Evolutionary conservation across 2,113 vertebrate genomes (phyloP).

Genomic region (Brachyhypopomus occidentalis): DNA sequence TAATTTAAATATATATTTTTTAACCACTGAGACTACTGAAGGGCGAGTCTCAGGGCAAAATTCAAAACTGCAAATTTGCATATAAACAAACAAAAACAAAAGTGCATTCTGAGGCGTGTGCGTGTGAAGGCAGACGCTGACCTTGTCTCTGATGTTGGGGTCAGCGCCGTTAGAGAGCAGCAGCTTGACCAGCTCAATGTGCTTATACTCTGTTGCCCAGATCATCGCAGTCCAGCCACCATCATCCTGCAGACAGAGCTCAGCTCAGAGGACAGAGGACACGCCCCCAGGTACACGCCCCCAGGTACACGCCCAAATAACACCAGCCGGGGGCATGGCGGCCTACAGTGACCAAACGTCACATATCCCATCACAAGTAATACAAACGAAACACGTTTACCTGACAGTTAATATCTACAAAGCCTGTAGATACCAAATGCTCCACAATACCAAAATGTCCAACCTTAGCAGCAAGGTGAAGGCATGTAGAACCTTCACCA

Average conservation of each 20-base stretch:
- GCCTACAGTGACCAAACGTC: no score
- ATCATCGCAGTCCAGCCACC: slow-evolving; percentile 99
- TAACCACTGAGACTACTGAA: no score
- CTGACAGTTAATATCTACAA: slow-evolving; percentile 94
- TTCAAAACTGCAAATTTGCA: not conserved
- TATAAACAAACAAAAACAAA: no score
- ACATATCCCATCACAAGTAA: not conserved
- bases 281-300: not conserved
- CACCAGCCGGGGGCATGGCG: not conserved
- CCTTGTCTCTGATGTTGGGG: slow-evolving; percentile 96
- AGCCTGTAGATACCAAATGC: slow-evolving; percentile 84
- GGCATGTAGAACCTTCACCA: slow-evolving; percentile 90
- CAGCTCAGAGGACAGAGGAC: not conserved
- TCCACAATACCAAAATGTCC: slow-evolving; percentile 90
- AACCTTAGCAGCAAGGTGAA: slow-evolving; percentile 96
- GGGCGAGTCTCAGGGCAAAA: no score
- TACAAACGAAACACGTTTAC: slow-evolving; percentile 64
- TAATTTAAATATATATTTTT: no score
- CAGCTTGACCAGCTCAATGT: slow-evolving; percentile 90
- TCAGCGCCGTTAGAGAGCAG: slow-evolving; percentile 90
- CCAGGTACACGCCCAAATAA: not conserved
- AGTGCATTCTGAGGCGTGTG: not conserved
- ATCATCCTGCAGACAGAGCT: slow-evolving; percentile 79
- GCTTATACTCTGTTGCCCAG: slow-evolving; percentile 98
- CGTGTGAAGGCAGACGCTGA: slow-evolving; percentile 51